phyloP scores from a whole-genome alignment of 2,888 invertebrate species.

The Oligia fasciuncula region DNA sequence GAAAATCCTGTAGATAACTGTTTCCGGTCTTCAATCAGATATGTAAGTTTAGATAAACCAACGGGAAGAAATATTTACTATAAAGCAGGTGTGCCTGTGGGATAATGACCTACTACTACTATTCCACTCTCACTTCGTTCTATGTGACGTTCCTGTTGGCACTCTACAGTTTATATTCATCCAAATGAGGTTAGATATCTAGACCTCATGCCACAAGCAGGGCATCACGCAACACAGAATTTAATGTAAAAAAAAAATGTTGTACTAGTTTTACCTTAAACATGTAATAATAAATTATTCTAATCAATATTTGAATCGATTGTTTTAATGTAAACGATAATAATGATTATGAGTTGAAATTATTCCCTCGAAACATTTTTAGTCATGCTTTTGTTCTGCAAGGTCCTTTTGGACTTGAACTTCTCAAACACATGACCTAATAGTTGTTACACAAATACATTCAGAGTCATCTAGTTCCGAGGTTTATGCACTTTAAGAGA shows the following conservation, averaged over 20 bases:
- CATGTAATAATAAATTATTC: neutral
- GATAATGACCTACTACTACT: slow-evolving; percentile 18
- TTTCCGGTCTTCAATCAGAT: neutral
- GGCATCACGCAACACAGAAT: neutral
- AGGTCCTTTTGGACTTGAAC: neutral
- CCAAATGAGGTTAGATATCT: slow-evolving; percentile 6
- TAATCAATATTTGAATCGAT: neutral
- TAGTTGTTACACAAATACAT: neutral
- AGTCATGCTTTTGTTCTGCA: neutral
- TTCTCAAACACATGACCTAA: neutral
- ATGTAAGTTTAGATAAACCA: neutral
- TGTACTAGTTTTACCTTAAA: neutral
- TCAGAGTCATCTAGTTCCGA: neutral
- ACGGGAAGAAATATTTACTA: neutral
- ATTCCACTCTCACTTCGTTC: slow-evolving; percentile 9
- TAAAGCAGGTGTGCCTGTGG: too few species aligned
- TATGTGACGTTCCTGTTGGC: slow-evolving; percentile 7
- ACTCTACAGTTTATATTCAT: neutral
- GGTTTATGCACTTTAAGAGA: neutral
- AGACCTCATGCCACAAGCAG: neutral
- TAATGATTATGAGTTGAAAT: neutral
- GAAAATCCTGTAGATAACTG: neutral
- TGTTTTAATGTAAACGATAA: neutral
- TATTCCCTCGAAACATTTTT: neutral
- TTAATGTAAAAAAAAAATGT: neutral